Base-by-base conservation (phyloP, 2,888 invertebrate genomes). In the Parelbella ahira region DNA sequence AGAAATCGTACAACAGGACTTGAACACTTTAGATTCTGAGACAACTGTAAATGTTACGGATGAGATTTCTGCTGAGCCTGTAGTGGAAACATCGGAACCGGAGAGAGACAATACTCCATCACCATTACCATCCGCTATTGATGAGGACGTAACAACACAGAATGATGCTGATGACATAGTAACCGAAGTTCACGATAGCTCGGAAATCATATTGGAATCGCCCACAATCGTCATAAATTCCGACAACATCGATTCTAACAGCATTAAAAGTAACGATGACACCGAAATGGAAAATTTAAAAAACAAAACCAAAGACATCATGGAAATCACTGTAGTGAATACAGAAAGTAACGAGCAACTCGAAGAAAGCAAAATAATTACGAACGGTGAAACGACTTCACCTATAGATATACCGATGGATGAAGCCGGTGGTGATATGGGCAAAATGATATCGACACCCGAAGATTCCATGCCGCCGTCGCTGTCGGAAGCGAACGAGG, bases 331-430 rank as follows among this genome's bases (percentile, higher is more conserved):
- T 28, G 49, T 54, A 8, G 60, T 60, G 45, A 49, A 45, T 4
- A 20, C 49, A 33, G 69, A 70, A 44, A 72, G 66, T 57, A 78
- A 78, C 53, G 78, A 73, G 12, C 65, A 62, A 30, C 44, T 47
- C 12, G 58, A 57, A 6, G 44, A 54, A 5, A 44, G 27, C 4
- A 48, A 53, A 19, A 29, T 12, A 2, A 48, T 41, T 3, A 38
- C 32, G 2, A 47, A 48, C 33, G 54, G 47, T 13, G 46, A 47
- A 8, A 9, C 19, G 15, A 36, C 41, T 7, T 15, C 38, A 5
- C 19, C 42, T n/a, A 19, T 12, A 1, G 8, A 4, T 6, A 19
- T 19, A 19, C 19, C 30, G 20, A 19, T 37, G 10, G 39, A 45
- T 21, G 29, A 42, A 28, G 21, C 9, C 11, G 25, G 15, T 12